A percentile compares a stretch with the other conserved stretches of the same genome.
These are phyloP conservation scores for Tetanocera ferruginea DNA, from an alignment of 2,888 invertebrate genomes.

Conservation along the genomic window DNA sequence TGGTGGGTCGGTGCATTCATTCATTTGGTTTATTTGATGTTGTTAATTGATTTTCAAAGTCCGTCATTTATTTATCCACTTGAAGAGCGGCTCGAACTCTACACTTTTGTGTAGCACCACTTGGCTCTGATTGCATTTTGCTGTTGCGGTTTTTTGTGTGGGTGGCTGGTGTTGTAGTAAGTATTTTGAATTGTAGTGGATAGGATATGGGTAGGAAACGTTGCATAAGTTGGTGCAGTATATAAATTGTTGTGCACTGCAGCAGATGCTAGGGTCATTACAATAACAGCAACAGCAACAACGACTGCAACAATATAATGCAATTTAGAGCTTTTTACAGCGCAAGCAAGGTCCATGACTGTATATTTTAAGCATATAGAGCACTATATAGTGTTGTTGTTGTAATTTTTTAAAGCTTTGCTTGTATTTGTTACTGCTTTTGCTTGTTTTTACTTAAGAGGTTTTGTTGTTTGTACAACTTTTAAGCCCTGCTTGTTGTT, in stretches of 20 bases:
- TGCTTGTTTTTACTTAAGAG: not conserved
- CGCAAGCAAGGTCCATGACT: not conserved
- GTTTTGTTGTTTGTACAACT: not conserved
- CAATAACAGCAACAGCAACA: conserved; percentile 19
- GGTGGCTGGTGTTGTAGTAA: not conserved
- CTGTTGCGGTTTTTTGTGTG: conserved; percentile 34
- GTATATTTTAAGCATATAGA: not conserved
- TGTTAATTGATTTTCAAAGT: conserved; percentile 70
- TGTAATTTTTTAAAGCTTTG: not conserved
- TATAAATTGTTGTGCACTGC: conserved; percentile 24
- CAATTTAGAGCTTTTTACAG: conserved; percentile 4
- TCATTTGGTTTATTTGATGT: conserved; percentile 66
- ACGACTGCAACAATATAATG: not conserved
- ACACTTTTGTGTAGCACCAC: conserved; percentile 17
- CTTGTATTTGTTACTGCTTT: not conserved
- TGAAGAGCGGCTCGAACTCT: conserved; percentile 20
- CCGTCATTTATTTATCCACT: conserved; percentile 39
- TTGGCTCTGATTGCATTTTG: conserved; percentile 35
- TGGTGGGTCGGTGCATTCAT: not conserved
- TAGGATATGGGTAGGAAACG: too few species aligned
- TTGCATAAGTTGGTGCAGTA: not conserved
- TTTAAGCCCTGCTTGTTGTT: not conserved
- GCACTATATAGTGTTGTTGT: not conserved
- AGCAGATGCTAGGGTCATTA: not conserved
- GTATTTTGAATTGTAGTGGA: too few species aligned